Conservation (phyloP, 1,140 invertebrate genomes). For the Lepidurus apus region DNA sequence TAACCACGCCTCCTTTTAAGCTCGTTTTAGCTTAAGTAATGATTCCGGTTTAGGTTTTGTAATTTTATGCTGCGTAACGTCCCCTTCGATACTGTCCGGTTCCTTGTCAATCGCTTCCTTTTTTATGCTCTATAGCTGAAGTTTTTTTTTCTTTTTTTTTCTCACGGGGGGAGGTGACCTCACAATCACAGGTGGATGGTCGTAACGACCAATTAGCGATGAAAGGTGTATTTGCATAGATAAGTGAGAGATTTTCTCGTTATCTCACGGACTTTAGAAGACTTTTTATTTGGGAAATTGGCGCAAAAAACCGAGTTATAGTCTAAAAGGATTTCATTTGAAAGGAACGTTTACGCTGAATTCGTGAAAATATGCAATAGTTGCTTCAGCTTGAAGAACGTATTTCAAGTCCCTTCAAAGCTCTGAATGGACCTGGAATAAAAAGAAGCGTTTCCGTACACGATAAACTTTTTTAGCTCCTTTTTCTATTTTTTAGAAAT, state of each 20-base stretch:
- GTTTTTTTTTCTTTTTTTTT: not conserved
- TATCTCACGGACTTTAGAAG: no score
- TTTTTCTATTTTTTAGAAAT: not conserved
- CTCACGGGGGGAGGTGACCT: not conserved
- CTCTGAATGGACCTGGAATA: not conserved
- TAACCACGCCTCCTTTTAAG: no score
- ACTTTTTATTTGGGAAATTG: no score
- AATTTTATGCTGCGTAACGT: no score
- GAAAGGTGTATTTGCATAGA: not conserved
- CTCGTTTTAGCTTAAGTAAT: no score
- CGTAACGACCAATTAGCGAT: not conserved
- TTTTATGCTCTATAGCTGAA: not conserved
- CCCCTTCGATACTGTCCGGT: no score
- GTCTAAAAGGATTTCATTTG: not conserved
- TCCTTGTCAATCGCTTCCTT: no score
- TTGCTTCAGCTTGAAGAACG: not conserved
- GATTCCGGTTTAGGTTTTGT: no score
- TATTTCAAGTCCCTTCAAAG: not conserved
- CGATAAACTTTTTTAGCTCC: not conserved
- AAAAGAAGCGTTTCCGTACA: slow-evolving; percentile 5
- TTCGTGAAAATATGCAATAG: not conserved
- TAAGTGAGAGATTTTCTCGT: not conserved
- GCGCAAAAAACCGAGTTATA: no score
- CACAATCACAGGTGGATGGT: not conserved
- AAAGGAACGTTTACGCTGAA: not conserved